Evolutionary conservation across 1,140 invertebrate species (phyloP).

Genomic region (Drosophila fuyamai): DNA sequence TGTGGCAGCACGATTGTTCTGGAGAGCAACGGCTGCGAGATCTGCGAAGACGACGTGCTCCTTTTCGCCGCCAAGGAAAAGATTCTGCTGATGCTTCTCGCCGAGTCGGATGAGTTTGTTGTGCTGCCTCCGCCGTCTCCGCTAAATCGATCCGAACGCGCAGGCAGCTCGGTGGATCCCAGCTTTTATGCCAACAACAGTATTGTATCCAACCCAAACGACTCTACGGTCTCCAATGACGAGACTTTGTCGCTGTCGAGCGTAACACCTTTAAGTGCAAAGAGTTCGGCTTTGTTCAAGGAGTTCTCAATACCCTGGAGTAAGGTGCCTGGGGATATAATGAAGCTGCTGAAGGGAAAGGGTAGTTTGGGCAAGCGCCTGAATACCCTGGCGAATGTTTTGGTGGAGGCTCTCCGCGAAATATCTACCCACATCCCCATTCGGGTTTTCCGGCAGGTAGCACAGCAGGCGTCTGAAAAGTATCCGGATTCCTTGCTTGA

Average conservation of each 20-base stretch:
- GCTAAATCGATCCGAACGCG: constrained; percentile 67
- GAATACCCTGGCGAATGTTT: constrained; percentile 61
- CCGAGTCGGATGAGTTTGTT: constrained; percentile 65
- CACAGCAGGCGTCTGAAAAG: constrained; percentile 69
- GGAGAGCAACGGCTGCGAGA: constrained; percentile 73
- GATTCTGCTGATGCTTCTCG: constrained; percentile 63
- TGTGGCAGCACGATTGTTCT: constrained; percentile 66
- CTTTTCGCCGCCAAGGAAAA: constrained; percentile 73
- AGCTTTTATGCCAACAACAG: constrained; percentile 66
- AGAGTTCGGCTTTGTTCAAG: constrained; percentile 58
- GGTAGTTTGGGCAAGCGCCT: constrained; percentile 63
- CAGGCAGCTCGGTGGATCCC: constrained; percentile 68
- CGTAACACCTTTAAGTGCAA: constrained; percentile 64
- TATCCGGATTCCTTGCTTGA: constrained; percentile 69
- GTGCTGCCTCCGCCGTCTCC: constrained; percentile 70
- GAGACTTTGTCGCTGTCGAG: constrained; percentile 68
- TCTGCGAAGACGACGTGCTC: constrained; percentile 71
- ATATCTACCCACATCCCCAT: constrained; percentile 60
- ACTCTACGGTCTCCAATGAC: constrained; percentile 72
- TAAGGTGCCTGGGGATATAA: constrained; percentile 72
- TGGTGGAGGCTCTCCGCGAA: constrained; percentile 65
- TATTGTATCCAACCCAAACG: constrained; percentile 67
- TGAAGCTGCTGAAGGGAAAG: constrained; percentile 64
- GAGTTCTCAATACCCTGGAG: constrained; percentile 74
- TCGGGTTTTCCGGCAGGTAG: constrained; percentile 65